A percentile compares a stretch with the other conserved stretches of the same genome.
Evolutionary conservation across 2,113 vertebrate genomes (phyloP).

Genomic region (Hymenochirus boettgeri): DNA sequence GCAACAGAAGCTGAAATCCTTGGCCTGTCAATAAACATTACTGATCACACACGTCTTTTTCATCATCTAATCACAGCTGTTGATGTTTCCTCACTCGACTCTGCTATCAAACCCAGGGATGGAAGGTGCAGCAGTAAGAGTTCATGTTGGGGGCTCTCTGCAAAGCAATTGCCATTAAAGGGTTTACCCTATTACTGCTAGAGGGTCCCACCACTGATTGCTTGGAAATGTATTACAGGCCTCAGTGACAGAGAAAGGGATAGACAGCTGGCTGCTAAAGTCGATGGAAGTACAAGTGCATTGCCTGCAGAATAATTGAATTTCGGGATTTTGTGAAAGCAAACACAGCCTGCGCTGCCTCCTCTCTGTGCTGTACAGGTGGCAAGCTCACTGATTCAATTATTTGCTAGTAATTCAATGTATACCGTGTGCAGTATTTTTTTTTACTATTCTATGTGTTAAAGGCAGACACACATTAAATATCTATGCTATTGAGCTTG

Average conservation of each 20-base stretch:
- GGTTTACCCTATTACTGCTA: slow-evolving; percentile 26
- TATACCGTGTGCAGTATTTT: slow-evolving; percentile 37
- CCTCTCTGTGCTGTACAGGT: slow-evolving; percentile 41
- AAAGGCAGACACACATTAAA: slow-evolving; percentile 28
- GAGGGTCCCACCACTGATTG: slow-evolving; percentile 4
- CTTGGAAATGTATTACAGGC: slow-evolving; percentile 10
- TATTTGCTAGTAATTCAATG: slow-evolving; percentile 43
- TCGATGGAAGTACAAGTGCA: slow-evolving; percentile 40
- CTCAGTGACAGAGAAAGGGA: slow-evolving; percentile 31
- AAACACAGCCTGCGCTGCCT: slow-evolving; percentile 40
- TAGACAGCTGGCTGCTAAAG: slow-evolving; percentile 42
- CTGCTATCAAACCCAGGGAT: slow-evolving; percentile 1
- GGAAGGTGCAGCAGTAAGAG: slow-evolving; percentile 7
- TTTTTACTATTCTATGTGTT: slow-evolving; percentile 33
- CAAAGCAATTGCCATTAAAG: slow-evolving; percentile 24
- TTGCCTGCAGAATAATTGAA: slow-evolving; percentile 44
- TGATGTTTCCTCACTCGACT: slow-evolving; percentile 7
- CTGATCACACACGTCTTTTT: slow-evolving; percentile 33
- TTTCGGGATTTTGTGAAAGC: slow-evolving; percentile 41
- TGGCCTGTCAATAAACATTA: slow-evolving; percentile 40
- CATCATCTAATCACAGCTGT: slow-evolving; percentile 30
- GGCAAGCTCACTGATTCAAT: slow-evolving; percentile 43
- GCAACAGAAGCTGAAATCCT: slow-evolving; percentile 28
- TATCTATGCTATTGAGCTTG: not conserved
- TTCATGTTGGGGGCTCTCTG: slow-evolving; percentile 20